Base-by-base conservation (phyloP, 1,140 invertebrate genomes). In the Anoplophora glabripennis region DNA sequence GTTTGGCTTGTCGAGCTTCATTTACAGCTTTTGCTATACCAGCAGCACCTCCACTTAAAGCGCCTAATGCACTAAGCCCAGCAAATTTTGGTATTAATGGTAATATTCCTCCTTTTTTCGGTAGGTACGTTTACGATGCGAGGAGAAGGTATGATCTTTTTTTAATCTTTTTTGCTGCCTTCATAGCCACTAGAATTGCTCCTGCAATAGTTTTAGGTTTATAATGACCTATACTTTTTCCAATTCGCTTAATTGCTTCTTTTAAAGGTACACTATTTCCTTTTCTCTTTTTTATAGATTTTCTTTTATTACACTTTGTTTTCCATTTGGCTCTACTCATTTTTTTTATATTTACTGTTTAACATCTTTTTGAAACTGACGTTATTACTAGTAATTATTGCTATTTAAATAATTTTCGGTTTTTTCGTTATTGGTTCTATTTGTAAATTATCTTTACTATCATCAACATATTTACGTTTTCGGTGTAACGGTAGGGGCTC, bases 51-150 rank as follows among this genome's bases (percentile, higher is more conserved):
- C 69, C 70, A 12, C 64, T 51, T 52, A 78, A 38, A 11, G 59
- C 60, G 46, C 76, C 74, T 14, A 70, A 11, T 15, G 72, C 75
- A 15, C 65, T 71, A 12, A 78, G 55, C 36, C 69, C 72, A 4
- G 73, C 71, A 61, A 76, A 71, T 59, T 76, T 60, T 15, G 75
- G 75, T 28, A 77, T 56, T 33, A 65, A 63, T 28, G 72, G 72
- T 51, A 75, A 57, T 40, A 75, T 36, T 33, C 72, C 70, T 28
- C 75, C 75, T 44, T 58, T 63, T 72, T 75, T 76, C 0, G n/a
- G n/a, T n/a, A n/a, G 70, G 66, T 21, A 76, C 46, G 38, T 64
- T 64, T 44, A 75, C 73, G 21, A 73, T 46, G 36, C 73, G n/a
- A n/a, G n/a, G 65, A 10, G 70, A 68, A 42, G 67, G 7, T 52